These are phyloP conservation scores for Zalophus californianus DNA, from an alignment of 2,797 vertebrate genomes.

Conservation along the genomic window DNA sequence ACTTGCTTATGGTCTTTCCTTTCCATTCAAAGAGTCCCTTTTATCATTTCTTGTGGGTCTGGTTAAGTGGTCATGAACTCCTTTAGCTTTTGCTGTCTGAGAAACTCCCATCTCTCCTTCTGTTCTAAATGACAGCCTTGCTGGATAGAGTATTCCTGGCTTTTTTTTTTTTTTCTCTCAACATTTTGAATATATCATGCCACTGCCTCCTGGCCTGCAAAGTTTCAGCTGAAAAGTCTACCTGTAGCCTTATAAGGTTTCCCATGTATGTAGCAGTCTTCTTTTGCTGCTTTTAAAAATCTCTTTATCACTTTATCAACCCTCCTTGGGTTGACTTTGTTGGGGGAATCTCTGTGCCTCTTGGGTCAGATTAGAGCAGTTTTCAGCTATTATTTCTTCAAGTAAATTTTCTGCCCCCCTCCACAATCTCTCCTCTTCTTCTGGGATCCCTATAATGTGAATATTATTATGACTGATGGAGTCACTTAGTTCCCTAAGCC, in stretches of 20 bases:
- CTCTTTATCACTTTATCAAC: background rate
- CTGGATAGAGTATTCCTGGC: background rate
- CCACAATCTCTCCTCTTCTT: background rate
- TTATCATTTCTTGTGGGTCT: background rate
- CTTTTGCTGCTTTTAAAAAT: background rate
- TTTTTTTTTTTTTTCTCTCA: background rate
- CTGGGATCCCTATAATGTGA: background rate
- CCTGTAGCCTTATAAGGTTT: background rate
- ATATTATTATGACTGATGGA: background rate
- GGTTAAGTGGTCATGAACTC: background rate
- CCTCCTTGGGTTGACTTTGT: background rate
- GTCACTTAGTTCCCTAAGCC: background rate
- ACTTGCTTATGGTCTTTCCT: background rate
- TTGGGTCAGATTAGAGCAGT: background rate
- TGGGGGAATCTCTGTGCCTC: background rate
- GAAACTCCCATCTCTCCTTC: background rate
- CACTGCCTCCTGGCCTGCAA: background rate
- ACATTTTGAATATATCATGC: background rate
- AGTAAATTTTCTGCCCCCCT: background rate
- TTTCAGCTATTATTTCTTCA: background rate
- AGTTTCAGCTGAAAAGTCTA: background rate
- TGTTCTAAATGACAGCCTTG: background rate
- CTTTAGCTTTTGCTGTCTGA: background rate
- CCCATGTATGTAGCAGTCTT: background rate
- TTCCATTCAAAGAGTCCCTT: background rate